Percentiles rank a stretch among this genome's conserved stretches.
Conservation (phyloP, 2,797 vertebrate genomes). For the Rhynchotus rufescens region DNA sequence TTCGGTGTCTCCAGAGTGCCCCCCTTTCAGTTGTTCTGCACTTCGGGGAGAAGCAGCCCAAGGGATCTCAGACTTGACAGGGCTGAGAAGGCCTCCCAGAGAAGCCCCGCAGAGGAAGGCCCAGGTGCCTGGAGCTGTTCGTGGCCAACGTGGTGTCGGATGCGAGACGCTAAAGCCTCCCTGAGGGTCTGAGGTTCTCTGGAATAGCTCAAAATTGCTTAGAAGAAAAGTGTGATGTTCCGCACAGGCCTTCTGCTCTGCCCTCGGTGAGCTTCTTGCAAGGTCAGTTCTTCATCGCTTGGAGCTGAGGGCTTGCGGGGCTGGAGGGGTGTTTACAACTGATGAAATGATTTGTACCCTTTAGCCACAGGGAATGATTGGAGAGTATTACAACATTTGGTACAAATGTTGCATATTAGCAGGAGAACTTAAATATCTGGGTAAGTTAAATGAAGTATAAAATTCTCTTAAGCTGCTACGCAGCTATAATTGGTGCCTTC, state of each 20-base stretch:
- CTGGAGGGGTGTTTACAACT: conserved; percentile 45
- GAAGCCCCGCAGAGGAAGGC: not conserved
- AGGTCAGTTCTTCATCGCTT: conserved; percentile 7
- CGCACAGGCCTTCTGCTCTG: conserved; percentile 41
- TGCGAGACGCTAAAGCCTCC: not conserved
- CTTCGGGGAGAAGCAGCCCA: conserved; percentile 43
- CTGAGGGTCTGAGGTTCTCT: not conserved
- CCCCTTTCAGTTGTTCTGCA: conserved; percentile 25
- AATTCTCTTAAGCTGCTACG: conserved; percentile 62
- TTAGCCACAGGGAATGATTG: conserved; percentile 27
- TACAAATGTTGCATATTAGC: not conserved
- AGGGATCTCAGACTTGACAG: conserved; percentile 3
- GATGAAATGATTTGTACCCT: conserved; percentile 55
- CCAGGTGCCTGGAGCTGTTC: not conserved
- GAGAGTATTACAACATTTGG: conserved; percentile 5
- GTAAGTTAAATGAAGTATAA: conserved; percentile 59
- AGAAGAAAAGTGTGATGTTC: not conserved
- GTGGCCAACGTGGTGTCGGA: not conserved
- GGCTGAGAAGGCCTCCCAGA: not conserved
- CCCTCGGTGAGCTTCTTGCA: conserved; percentile 33
- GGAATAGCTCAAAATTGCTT: not conserved
- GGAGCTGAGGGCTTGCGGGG: conserved; percentile 38
- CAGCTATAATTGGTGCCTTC: conserved; percentile 70
- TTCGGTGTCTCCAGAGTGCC: accelerated
- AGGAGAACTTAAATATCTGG: conserved; percentile 8